These are phyloP conservation scores for Plagodis pulveraria DNA, from an alignment of 2,888 invertebrate species.

Conservation along the genomic window DNA sequence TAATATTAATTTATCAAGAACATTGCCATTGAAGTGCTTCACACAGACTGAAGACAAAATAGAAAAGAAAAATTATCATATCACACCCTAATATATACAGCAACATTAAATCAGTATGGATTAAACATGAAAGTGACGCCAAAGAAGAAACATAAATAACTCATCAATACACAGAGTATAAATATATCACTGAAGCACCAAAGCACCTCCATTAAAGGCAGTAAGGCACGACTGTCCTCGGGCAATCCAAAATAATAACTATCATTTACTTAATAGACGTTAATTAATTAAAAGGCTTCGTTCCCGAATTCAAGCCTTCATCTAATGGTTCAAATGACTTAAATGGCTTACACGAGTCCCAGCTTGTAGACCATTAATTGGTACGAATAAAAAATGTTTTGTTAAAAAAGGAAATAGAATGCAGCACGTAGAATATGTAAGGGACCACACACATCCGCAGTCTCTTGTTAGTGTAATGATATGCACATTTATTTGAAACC, in stretches of 20 bases:
- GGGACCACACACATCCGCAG: slow-evolving; percentile 76
- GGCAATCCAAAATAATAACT: slow-evolving; percentile 60
- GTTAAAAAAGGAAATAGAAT: slow-evolving; percentile 55
- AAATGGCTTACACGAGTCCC: slow-evolving; percentile 67
- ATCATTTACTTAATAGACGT: slow-evolving; percentile 69
- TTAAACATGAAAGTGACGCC: slow-evolving; percentile 31
- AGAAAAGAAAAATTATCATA: no score
- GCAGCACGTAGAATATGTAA: slow-evolving; percentile 55
- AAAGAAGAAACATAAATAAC: slow-evolving; percentile 30
- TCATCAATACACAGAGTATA: slow-evolving; percentile 30
- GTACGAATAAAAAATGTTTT: slow-evolving; percentile 63
- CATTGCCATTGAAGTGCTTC: no score
- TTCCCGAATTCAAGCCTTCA: slow-evolving; percentile 66
- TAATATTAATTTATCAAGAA: neutral
- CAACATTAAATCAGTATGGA: neutral
- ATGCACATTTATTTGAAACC: slow-evolving; percentile 80
- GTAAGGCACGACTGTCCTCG: slow-evolving; percentile 47
- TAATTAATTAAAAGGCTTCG: slow-evolving; percentile 73
- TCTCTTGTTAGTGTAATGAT: slow-evolving; percentile 77
- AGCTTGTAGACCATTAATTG: slow-evolving; percentile 70
- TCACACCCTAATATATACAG: neutral
- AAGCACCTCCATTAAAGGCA: slow-evolving; percentile 42
- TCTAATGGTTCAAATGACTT: slow-evolving; percentile 70
- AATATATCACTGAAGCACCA: slow-evolving; percentile 40
- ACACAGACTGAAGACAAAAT: no score